Evolutionary conservation across 1,140 invertebrate genomes (phyloP), one percentile per base, ranked within the genome.

Genomic region (Harlomillsia oculata): DNA sequence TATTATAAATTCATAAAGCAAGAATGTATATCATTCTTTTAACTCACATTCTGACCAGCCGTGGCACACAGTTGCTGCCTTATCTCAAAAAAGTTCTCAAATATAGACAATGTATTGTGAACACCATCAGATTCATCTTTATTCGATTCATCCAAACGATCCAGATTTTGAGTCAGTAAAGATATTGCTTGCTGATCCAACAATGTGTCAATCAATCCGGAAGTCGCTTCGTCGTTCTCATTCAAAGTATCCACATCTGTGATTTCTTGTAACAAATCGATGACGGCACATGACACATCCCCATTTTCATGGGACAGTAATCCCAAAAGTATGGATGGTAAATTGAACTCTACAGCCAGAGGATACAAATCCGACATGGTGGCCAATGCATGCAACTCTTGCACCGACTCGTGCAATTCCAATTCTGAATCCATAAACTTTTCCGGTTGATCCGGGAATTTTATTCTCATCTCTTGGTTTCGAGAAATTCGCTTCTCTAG

Each of bases 361-460:
- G 88, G 87, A 76, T 98, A 99, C 40, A 96, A 78, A 71, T 98
- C 91, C 11, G 95, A 94, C 30, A 90, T 89, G 6, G 95, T 97
- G 6, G 94, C 89, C 20, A 99, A 76, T 11, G 86, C 83, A 75
- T 97, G 90, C 68, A 99, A 78, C 69, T 98, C 89, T 74, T 97
- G 84, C 57, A 97, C 78, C 2, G 84, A 82, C 67, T 90, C 87
- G 74, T 96, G 89, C 39, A 97, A 73, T 73, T 97, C 93, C 11
- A 99, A 75, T 77, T 99, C 97, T 46, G 94, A 97, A 65, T 99
- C 95, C 93, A 99, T 97, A 74, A 99, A 99, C 81, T 95, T 96
- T 70, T 97, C 89, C 36, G 97, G 91, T 65, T 87, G 82, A 72
- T 98, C 95, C 2, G 93, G 87, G 75, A 93, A 98, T 73, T 99